Percentiles rank a stretch among this genome's conserved stretches.
These are phyloP conservation scores for Lichenostomus cassidix DNA, from an alignment of 2,113 vertebrate genomes.

Conservation along the genomic window DNA sequence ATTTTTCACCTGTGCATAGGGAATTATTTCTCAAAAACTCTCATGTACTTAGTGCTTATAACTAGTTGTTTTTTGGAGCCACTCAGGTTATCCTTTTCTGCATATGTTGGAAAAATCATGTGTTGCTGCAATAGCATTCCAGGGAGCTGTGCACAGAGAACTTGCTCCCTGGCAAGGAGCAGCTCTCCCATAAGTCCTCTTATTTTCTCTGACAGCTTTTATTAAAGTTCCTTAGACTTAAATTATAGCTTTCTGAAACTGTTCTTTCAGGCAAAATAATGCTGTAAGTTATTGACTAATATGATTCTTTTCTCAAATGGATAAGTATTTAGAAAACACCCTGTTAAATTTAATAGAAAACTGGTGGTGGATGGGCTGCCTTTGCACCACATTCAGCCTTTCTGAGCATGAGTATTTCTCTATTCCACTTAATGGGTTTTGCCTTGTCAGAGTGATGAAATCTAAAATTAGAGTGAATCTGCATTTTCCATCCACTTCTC, in stretches of 20 bases:
- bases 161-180: background rate
- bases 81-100: background rate
- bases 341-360: conserved; percentile 44
- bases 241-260: conserved; percentile 33
- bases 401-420: background rate
- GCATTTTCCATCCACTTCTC: background rate
- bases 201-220: conserved; percentile 47
- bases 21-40: background rate
- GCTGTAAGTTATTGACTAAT: conserved; percentile 39
- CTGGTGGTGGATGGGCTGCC: background rate
- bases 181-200: conserved; percentile 22
- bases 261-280: conserved; percentile 45
- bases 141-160: background rate
- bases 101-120: background rate
- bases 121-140: background rate
- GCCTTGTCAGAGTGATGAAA: background rate
- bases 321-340: conserved; percentile 32
- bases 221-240: conserved; percentile 39
- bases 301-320: conserved; percentile 19
- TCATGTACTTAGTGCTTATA: background rate
- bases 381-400: background rate
- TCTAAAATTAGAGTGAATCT: background rate
- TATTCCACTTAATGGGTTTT: background rate
- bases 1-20: background rate
- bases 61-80: background rate